These are phyloP conservation scores for Azemiops feae DNA, from an alignment of 2,113 vertebrate species.

Conservation along the genomic window DNA sequence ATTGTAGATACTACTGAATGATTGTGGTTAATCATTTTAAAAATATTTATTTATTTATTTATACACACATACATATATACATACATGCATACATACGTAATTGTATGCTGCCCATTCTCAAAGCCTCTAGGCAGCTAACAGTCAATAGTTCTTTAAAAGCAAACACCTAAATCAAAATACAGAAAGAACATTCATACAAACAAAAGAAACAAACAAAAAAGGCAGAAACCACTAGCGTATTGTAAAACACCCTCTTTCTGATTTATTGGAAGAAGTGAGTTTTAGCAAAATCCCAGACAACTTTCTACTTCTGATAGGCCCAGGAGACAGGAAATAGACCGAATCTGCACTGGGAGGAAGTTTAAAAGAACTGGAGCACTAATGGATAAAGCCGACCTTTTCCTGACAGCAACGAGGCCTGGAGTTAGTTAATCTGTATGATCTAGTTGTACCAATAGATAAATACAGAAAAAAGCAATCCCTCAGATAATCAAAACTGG, in stretches of 20 bases:
- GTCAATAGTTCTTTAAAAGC: background rate
- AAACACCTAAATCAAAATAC: background rate
- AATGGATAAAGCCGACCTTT: background rate
- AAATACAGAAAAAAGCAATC: background rate
- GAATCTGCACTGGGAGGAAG: background rate
- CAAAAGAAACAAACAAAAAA: background rate
- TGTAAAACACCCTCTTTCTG: background rate
- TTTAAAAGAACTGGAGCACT: background rate
- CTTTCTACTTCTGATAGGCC: background rate
- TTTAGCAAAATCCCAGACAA: background rate
- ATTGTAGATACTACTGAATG: background rate
- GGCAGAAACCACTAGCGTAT: background rate
- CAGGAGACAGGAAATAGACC: background rate
- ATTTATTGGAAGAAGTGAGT: background rate
- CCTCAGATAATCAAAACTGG: background rate
- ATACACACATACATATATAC: too few species aligned
- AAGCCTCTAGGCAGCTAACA: background rate
- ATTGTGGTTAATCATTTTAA: background rate
- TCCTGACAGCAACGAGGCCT: background rate
- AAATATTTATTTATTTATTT: background rate
- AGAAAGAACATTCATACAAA: background rate
- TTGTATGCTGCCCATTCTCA: background rate
- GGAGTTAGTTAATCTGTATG: background rate
- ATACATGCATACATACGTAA: too few species aligned
- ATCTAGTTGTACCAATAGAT: background rate